Conservation (phyloP, 2,797 vertebrate genomes). For the Arrhamphus sclerolepis region DNA sequence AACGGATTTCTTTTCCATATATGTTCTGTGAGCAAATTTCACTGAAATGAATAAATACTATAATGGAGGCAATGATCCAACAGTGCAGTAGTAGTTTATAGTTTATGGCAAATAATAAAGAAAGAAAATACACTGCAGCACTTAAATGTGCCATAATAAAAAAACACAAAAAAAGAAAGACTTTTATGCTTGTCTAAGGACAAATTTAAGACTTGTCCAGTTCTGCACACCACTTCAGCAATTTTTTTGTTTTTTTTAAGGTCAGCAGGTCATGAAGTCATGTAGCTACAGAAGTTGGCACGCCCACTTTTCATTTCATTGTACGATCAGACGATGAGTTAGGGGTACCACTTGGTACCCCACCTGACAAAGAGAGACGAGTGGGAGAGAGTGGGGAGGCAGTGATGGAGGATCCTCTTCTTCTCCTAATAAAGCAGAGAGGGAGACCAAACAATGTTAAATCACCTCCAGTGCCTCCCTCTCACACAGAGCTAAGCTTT, state of each 20-base stretch:
- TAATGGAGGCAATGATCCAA: too few relatives aligned
- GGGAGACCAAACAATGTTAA: constrained; percentile 66
- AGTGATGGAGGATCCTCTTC: constrained; percentile 73
- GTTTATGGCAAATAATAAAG: too few relatives aligned
- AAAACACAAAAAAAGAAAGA: too few relatives aligned
- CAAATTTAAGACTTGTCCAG: too few relatives aligned
- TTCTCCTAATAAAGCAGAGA: constrained; percentile 68
- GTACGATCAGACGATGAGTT: constrained; percentile 24
- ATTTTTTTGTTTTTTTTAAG: constrained; percentile 2
- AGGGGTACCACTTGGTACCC: constrained; percentile 48
- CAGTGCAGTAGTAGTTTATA: too few relatives aligned
- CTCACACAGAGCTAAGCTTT: constrained; percentile 27
- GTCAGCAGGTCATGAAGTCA: neutral
- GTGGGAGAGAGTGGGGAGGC: constrained; percentile 49
- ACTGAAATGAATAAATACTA: too few relatives aligned
- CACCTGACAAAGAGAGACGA: constrained; percentile 68
- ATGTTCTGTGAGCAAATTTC: too few relatives aligned
- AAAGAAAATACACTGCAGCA: too few relatives aligned
- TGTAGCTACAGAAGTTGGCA: constrained; percentile 17
- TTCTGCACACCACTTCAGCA: too few relatives aligned
- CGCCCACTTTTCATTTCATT: constrained; percentile 4
- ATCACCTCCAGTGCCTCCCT: constrained; percentile 56
- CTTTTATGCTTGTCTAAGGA: too few relatives aligned
- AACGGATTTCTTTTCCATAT: too few relatives aligned
- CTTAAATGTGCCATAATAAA: too few relatives aligned